Evolutionary conservation across 2,888 invertebrate genomes (phyloP).

Genomic region (Yponomeuta malinellus): DNA sequence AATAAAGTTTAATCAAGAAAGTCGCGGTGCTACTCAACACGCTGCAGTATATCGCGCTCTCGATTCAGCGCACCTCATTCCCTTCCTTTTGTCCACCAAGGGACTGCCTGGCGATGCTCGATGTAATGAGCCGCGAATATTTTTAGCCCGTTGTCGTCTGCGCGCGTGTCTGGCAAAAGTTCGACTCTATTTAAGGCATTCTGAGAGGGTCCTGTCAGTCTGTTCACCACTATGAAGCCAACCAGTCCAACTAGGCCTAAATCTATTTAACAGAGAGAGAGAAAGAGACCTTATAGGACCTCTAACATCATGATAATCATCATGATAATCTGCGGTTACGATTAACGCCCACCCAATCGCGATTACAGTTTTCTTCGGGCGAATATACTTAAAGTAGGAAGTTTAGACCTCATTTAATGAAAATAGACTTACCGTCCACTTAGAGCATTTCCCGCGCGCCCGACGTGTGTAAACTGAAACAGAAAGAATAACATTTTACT

Average conservation of each 20-base stretch:
- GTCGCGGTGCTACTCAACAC: too few relatives aligned
- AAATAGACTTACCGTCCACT: neutral
- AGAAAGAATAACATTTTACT: conserved; percentile 1
- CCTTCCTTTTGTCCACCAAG: neutral
- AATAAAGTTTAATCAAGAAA: too few relatives aligned
- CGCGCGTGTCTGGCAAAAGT: neutral
- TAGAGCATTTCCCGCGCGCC: neutral
- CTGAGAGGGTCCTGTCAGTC: neutral
- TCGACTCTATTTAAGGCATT: neutral
- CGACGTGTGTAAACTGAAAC: neutral
- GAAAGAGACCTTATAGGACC: too few relatives aligned
- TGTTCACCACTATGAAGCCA: neutral
- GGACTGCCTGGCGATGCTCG: neutral
- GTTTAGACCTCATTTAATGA: too few relatives aligned
- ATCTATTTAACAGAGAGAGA: too few relatives aligned
- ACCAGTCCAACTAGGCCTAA: too few relatives aligned
- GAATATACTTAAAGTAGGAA: too few relatives aligned
- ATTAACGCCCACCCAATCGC: too few relatives aligned
- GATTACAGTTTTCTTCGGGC: too few relatives aligned
- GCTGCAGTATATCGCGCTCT: too few relatives aligned
- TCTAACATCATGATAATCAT: too few relatives aligned
- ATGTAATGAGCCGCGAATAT: neutral
- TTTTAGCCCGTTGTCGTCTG: neutral
- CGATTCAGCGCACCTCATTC: neutral
- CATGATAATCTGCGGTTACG: too few relatives aligned